A percentile compares a stretch with the other conserved stretches of the same genome.
Evolutionary conservation across 2,797 vertebrate species (phyloP).

Genomic region (Lepus townsendii): DNA sequence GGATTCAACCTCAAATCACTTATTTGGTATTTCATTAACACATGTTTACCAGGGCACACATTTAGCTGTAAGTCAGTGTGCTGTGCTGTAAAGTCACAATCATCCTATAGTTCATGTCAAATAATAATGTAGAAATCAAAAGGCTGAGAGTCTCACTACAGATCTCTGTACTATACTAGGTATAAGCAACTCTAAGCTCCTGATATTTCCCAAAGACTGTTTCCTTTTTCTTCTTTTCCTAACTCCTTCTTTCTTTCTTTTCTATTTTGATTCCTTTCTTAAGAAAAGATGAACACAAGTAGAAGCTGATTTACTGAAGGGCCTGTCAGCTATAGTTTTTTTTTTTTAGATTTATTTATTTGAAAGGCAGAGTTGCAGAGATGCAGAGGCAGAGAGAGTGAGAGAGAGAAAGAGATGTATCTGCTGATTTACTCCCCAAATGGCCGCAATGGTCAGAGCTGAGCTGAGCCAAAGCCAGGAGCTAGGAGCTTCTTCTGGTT

Average conservation of each 20-base stretch:
- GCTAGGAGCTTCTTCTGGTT: no score
- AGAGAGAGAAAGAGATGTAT: no score
- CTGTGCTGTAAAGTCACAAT: background rate
- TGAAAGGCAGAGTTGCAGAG: no score
- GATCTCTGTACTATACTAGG: background rate
- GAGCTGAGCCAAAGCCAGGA: no score
- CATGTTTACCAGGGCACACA: background rate
- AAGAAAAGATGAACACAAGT: background rate
- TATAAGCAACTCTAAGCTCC: background rate
- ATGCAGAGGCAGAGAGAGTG: no score
- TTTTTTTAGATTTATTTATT: no score
- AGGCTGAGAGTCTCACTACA: background rate
- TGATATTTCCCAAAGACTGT: background rate
- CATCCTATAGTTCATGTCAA: background rate
- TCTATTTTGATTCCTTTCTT: slow-evolving; percentile 1
- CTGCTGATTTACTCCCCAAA: no score
- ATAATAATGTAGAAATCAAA: background rate
- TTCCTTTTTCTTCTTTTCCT: background rate
- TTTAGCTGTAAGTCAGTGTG: background rate
- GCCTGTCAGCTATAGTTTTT: background rate
- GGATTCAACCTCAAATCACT: background rate
- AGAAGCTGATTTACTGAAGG: background rate
- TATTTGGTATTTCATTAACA: background rate
- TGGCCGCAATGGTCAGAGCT: no score
- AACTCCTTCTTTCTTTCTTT: background rate